phyloP scores from a whole-genome alignment of 2,797 vertebrate genomes.

The Tragopan temminckii region DNA sequence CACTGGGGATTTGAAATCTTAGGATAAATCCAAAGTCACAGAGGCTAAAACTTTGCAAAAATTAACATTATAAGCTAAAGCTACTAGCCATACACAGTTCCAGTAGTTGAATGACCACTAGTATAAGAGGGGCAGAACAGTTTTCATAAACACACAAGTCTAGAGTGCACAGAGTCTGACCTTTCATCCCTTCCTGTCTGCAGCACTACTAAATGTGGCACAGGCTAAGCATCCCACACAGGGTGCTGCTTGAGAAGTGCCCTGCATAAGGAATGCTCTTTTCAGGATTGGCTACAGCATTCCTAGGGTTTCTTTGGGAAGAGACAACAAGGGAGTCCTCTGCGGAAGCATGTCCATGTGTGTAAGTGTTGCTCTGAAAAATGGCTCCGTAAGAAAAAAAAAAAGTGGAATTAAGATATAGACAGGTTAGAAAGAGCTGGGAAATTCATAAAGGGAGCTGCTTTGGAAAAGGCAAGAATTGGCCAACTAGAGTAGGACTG shows the following conservation, averaged over 20 bases:
- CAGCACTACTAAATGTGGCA: neutral
- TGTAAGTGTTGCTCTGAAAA: neutral
- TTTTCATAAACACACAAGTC: neutral
- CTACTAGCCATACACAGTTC: neutral
- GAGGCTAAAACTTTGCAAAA: neutral
- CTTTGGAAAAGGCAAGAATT: neutral
- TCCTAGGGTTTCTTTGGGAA: neutral
- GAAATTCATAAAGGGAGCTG: neutral
- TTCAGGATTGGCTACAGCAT: neutral
- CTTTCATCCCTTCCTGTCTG: neutral
- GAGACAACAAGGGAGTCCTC: neutral
- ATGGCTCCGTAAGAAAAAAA: neutral
- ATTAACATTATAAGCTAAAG: neutral
- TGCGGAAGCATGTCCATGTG: neutral
- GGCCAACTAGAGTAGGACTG: neutral
- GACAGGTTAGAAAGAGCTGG: neutral
- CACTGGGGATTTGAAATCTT: conserved; percentile 7
- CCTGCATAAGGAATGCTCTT: neutral
- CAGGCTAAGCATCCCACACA: neutral
- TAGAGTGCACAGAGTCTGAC: too few species aligned
- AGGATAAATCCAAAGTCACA: neutral
- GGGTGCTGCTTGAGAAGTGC: neutral
- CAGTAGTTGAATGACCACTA: neutral
- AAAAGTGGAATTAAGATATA: neutral
- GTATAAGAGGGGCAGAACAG: neutral